Conservation (phyloP, 2,113 vertebrate species). For the Percina caprodes region DNA sequence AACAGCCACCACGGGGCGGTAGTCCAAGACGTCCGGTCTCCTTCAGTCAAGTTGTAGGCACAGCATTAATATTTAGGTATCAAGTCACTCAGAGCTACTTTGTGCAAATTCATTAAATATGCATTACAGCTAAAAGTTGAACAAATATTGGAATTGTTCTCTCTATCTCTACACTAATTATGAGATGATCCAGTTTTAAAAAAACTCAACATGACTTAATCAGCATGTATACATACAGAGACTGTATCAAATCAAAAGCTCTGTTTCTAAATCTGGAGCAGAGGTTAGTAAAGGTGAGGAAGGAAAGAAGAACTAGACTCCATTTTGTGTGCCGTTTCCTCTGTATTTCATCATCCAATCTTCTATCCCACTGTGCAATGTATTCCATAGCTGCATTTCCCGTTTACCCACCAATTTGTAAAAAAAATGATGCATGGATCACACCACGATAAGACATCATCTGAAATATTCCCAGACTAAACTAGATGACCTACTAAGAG, state of each 20-base stretch:
- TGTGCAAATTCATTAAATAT: conserved; percentile 6
- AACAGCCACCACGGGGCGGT: background rate
- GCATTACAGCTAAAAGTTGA: background rate
- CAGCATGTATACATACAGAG: conserved; percentile 12
- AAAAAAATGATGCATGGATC: conserved; percentile 34
- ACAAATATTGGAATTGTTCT: conserved; percentile 17
- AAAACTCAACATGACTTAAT: conserved; percentile 45
- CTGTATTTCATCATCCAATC: conserved; percentile 75
- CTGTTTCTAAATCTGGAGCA: conserved; percentile 34
- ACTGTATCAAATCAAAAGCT: conserved; percentile 28
- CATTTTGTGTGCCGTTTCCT: conserved; percentile 63
- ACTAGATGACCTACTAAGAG: conserved; percentile 24
- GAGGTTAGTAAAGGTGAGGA: conserved; percentile 52
- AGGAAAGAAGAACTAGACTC: conserved; percentile 10
- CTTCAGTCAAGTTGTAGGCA: background rate
- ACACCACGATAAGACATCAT: conserved; percentile 14
- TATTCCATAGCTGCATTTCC: conserved; percentile 25
- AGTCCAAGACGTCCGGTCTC: background rate
- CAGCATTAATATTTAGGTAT: conserved; percentile 21
- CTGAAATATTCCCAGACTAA: conserved; percentile 18
- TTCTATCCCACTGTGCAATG: conserved; percentile 54
- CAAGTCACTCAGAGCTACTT: conserved; percentile 1
- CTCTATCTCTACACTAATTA: background rate
- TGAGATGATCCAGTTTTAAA: conserved; percentile 27
- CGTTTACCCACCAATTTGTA: conserved; percentile 46